These are phyloP conservation scores for Dryobates pubescens DNA, from an alignment of 2,797 vertebrate species.

Conservation along the genomic window DNA sequence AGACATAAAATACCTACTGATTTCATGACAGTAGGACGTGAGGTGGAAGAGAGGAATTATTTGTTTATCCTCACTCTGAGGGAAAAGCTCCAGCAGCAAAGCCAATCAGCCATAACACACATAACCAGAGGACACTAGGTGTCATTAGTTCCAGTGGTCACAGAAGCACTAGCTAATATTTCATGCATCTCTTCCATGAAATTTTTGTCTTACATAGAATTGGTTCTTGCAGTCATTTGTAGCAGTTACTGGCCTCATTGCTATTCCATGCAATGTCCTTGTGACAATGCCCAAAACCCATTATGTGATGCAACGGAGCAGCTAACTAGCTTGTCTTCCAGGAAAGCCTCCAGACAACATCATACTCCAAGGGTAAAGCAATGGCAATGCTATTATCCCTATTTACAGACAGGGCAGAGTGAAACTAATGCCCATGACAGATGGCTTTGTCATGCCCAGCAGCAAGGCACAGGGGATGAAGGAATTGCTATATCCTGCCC, in stretches of 20 bases:
- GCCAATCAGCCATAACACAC: neutral
- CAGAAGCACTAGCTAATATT: neutral
- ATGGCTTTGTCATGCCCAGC: neutral
- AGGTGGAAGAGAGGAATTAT: neutral
- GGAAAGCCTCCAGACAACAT: neutral
- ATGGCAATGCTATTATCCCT: neutral
- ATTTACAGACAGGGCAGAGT: neutral
- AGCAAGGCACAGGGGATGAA: neutral
- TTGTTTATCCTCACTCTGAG: too few relatives aligned
- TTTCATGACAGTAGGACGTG: neutral
- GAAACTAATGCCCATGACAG: neutral
- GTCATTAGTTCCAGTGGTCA: conserved; percentile 23
- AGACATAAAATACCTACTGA: neutral
- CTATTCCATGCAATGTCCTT: neutral
- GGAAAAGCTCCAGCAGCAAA: neutral
- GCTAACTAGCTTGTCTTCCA: neutral
- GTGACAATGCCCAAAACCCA: neutral
- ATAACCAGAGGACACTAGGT: neutral
- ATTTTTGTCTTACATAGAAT: neutral
- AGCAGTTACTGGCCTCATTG: accelerated
- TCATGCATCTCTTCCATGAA: neutral
- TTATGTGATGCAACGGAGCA: neutral
- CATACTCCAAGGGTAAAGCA: conserved; percentile 34
- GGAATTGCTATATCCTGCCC: neutral
- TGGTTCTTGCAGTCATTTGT: neutral